Evolutionary conservation across 2,888 invertebrate genomes (phyloP).

Genomic region (Melangyna quadrimaculata): DNA sequence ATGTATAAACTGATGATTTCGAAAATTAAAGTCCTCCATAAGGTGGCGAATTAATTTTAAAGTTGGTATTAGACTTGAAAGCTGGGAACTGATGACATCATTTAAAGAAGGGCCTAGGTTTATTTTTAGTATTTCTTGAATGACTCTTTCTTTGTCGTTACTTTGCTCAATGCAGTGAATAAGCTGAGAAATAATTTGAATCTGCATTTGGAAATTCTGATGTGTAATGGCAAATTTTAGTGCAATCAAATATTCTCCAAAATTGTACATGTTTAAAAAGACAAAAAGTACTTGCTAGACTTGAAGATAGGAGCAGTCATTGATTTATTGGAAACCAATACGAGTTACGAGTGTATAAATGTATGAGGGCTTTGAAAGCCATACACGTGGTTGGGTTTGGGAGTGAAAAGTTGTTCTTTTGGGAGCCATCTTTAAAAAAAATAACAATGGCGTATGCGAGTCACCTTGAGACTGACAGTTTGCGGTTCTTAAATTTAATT

Average conservation of each 20-base stretch:
- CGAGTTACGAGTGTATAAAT: not conserved
- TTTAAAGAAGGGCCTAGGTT: slow-evolving; percentile 24
- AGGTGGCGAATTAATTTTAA: slow-evolving; percentile 40
- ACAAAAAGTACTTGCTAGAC: not conserved
- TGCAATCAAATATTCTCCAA: not conserved
- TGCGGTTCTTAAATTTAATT: too few species aligned
- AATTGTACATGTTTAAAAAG: slow-evolving; percentile 16
- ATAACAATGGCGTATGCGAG: not conserved
- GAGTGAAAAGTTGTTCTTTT: too few species aligned
- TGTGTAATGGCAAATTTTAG: slow-evolving; percentile 29
- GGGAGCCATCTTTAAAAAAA: not conserved
- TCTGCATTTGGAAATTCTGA: slow-evolving; percentile 15
- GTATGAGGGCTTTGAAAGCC: not conserved
- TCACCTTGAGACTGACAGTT: not conserved
- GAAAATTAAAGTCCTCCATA: slow-evolving; percentile 43
- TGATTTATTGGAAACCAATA: not conserved
- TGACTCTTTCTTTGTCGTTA: not conserved
- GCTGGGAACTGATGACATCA: slow-evolving; percentile 33
- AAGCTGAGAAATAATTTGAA: slow-evolving; percentile 16
- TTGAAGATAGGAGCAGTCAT: not conserved
- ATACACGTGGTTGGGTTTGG: not conserved
- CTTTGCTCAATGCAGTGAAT: slow-evolving; percentile 7
- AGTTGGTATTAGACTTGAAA: slow-evolving; percentile 28
- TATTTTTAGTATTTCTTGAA: slow-evolving; percentile 9
- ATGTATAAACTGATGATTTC: slow-evolving; percentile 29